A percentile compares a stretch with the other conserved stretches of the same genome.
phyloP scores from a whole-genome alignment of 2,888 invertebrate genomes.

The Andrena minutula region DNA sequence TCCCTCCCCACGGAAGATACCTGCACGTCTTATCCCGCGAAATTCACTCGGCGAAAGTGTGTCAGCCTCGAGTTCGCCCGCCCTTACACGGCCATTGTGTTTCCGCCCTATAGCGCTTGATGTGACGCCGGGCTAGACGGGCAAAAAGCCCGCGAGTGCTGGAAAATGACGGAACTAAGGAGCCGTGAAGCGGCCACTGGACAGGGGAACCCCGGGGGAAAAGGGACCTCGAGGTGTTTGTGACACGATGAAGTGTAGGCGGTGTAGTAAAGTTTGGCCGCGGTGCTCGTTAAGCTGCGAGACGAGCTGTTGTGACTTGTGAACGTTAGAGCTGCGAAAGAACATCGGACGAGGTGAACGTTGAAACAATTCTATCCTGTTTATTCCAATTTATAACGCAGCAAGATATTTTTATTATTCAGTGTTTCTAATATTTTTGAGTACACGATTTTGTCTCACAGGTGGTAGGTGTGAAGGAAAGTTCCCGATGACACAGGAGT shows the following conservation, averaged over 20 bases:
- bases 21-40: conserved; percentile 56
- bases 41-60: conserved; percentile 57
- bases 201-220: neutral
- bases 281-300: too few relatives aligned
- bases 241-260: conserved; percentile 2
- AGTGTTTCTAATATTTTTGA: too few relatives aligned
- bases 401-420: too few relatives aligned
- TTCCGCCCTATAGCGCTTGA: conserved; percentile 48
- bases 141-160: conserved; percentile 41
- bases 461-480: neutral
- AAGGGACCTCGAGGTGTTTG: neutral
- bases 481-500: neutral
- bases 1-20: conserved; percentile 40
- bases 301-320: too few relatives aligned
- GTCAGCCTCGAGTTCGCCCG: conserved; percentile 39
- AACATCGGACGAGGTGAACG: too few relatives aligned
- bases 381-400: too few relatives aligned
- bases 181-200: conserved; percentile 9
- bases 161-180: conserved; percentile 44
- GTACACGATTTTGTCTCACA: neutral
- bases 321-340: too few relatives aligned
- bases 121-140: conserved; percentile 48
- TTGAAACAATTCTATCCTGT: too few relatives aligned
- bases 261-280: neutral
- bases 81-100: conserved; percentile 46